A percentile compares a stretch with the other conserved stretches of the same genome.
Evolutionary conservation across 2,113 vertebrate genomes (phyloP).

Genomic region (Prietella phreatophila): DNA sequence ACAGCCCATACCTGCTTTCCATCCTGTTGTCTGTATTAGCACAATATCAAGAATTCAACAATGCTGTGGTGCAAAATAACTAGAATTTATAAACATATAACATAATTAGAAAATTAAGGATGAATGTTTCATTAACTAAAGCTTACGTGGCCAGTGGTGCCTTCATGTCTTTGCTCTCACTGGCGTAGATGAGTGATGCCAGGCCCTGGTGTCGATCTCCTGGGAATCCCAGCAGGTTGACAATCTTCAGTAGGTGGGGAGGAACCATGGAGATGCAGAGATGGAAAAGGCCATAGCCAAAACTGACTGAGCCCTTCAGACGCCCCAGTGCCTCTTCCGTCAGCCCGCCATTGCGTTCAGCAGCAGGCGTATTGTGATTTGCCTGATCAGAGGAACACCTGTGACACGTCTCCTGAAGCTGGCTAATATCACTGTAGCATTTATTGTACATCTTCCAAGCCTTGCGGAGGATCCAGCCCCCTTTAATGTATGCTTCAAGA

Average conservation of each 20-base stretch:
- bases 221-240: conserved; percentile 98
- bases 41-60: not conserved
- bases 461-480: conserved; percentile 98
- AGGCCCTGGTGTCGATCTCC: conserved; percentile 96
- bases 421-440: conserved; percentile 94
- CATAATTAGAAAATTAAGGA: not conserved
- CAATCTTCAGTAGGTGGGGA: conserved; percentile 98
- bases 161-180: conserved; percentile 99
- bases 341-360: conserved; percentile 67
- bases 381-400: conserved; percentile 81
- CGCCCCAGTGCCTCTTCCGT: conserved; percentile 90
- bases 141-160: conserved; percentile 98
- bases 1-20: not conserved
- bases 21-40: not conserved
- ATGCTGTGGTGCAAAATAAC: not conserved
- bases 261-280: conserved; percentile 99
- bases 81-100: not conserved
- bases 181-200: conserved; percentile 93
- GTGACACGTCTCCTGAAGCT: conserved; percentile 87
- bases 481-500: conserved; percentile 90
- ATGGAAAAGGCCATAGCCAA: conserved; percentile 97
- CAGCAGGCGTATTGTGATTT: conserved; percentile 86
- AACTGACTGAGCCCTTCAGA: conserved; percentile 98
- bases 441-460: conserved; percentile 99
- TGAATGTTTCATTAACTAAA: not conserved